These are phyloP conservation scores for Telenomus remus DNA, from an alignment of 1,140 invertebrate species.

Conservation along the genomic window DNA sequence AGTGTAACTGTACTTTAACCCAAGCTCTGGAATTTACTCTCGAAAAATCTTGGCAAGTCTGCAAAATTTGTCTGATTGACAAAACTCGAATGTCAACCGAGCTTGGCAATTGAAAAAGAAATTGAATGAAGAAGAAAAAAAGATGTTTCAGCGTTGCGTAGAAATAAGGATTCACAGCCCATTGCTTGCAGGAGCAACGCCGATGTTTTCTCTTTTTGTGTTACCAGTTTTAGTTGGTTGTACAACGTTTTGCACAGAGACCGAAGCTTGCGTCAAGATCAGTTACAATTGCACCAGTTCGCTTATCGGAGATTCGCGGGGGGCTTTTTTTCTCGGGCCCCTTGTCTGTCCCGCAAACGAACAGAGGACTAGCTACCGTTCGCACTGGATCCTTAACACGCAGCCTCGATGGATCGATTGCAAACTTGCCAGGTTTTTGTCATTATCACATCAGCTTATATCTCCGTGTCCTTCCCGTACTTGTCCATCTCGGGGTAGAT, in stretches of 20 bases:
- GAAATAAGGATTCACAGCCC: slow-evolving; percentile 64
- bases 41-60: background rate
- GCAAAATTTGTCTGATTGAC: too few species aligned
- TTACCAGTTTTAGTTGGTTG: too few species aligned
- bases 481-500: slow-evolving; percentile 87
- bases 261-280: slow-evolving; percentile 38
- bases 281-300: slow-evolving; percentile 53
- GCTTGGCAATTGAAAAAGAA: slow-evolving; percentile 52
- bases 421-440: slow-evolving; percentile 47
- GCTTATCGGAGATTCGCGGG: slow-evolving; percentile 40
- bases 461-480: slow-evolving; percentile 87
- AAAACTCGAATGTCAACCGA: too few species aligned
- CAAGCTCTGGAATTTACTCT: slow-evolving; percentile 19
- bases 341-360: slow-evolving; percentile 44
- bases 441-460: slow-evolving; percentile 76
- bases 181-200: slow-evolving; percentile 56
- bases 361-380: slow-evolving; percentile 56
- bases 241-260: slow-evolving; percentile 39
- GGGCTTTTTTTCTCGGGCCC: slow-evolving; percentile 37
- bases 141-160: slow-evolving; percentile 44
- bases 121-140: slow-evolving; percentile 4
- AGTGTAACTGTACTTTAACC: slow-evolving; percentile 37
- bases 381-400: slow-evolving; percentile 39
- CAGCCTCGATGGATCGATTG: slow-evolving; percentile 47
- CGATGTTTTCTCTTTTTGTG: too few species aligned